phyloP scores from a whole-genome alignment of 2,888 invertebrate species.

The Drosophila histrio region DNA sequence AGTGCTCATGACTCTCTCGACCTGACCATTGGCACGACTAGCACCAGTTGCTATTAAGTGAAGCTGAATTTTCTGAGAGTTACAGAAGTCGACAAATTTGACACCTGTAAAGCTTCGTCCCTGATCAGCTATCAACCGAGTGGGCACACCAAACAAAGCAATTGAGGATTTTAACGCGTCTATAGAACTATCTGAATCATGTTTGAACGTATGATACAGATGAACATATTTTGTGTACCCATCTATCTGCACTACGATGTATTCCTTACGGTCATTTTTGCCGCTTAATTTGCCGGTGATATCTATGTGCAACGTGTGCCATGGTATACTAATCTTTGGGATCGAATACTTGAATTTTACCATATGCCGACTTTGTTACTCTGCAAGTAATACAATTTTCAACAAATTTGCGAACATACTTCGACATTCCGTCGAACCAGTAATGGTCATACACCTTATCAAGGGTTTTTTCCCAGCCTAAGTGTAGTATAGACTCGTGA shows the following conservation, averaged over 20 bases:
- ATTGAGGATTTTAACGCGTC: slow-evolving; percentile 5
- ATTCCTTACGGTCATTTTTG: slow-evolving; percentile 1
- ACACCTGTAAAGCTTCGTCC: slow-evolving; percentile 21
- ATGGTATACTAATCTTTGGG: slow-evolving; percentile 2
- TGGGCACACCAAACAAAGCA: slow-evolving; percentile 12
- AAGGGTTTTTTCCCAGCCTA: background rate
- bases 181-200: slow-evolving; percentile 8
- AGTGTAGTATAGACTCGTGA: background rate
- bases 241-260: background rate
- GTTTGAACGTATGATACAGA: no score
- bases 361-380: background rate
- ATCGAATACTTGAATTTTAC: slow-evolving; percentile 10
- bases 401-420: background rate
- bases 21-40: slow-evolving; percentile 4
- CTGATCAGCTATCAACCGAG: slow-evolving; percentile 23
- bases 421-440: background rate
- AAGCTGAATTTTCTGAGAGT: slow-evolving; percentile 7
- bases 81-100: slow-evolving; percentile 5
- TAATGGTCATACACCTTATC: background rate
- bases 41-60: slow-evolving; percentile 4
- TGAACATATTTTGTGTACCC: background rate
- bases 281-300: background rate
- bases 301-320: slow-evolving; percentile 7
- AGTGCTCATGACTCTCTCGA: slow-evolving; percentile 2
- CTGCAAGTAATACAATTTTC: background rate